phyloP scores from a whole-genome alignment of 2,113 vertebrate genomes.

The Pseudopodoces humilis region DNA sequence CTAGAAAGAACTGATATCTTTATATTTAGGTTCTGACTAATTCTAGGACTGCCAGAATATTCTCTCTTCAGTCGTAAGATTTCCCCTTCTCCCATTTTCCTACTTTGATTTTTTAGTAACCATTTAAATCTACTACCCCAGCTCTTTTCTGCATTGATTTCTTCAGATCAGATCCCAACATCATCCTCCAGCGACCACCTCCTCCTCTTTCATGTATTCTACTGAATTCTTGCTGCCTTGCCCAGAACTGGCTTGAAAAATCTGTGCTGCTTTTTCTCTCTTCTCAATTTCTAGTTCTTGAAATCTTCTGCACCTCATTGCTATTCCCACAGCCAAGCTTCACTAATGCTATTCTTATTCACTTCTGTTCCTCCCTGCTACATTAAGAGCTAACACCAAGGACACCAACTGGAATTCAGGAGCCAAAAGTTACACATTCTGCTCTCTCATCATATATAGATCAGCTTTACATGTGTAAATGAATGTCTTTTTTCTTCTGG shows the following conservation, averaged over 20 bases:
- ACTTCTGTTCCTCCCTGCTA: neutral
- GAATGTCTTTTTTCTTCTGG: neutral
- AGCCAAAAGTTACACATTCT: neutral
- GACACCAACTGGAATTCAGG: neutral
- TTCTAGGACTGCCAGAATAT: conserved; percentile 27
- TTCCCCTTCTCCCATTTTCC: neutral
- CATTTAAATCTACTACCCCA: neutral
- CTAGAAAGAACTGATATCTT: conserved; percentile 23
- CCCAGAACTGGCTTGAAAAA: neutral
- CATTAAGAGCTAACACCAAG: neutral
- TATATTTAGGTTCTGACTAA: conserved; percentile 50
- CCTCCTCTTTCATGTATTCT: neutral
- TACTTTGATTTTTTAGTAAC: neutral
- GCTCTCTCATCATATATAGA: neutral
- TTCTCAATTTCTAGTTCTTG: neutral
- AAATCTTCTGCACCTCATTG: neutral
- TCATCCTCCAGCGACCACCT: neutral
- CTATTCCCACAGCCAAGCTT: neutral
- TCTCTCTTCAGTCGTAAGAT: neutral
- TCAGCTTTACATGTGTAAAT: neutral
- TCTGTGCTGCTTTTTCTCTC: neutral
- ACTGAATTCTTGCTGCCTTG: neutral
- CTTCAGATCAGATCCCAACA: neutral
- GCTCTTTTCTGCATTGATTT: neutral
- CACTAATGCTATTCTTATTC: neutral